Percentiles rank a stretch among this genome's conserved stretches.
phyloP scores from a whole-genome alignment of 2,797 vertebrate genomes.

The Epinephelus malabaricus region DNA sequence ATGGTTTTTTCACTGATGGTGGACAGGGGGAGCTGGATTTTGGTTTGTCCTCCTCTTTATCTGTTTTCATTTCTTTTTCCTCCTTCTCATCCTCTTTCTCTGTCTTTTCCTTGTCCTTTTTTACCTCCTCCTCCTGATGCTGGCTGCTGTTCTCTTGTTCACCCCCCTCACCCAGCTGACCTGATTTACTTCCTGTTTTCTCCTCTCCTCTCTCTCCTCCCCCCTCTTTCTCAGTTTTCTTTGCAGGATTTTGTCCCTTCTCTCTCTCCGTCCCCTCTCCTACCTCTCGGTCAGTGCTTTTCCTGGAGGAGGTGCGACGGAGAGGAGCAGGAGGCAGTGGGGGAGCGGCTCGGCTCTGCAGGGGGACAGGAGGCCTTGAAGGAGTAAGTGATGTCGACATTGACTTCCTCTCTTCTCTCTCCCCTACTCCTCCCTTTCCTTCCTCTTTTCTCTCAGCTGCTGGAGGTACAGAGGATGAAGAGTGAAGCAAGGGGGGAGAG shows the following conservation, averaged over 20 bases:
- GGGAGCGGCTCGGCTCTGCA: conserved; percentile 58
- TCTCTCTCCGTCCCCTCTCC: conserved; percentile 62
- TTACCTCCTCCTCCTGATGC: conserved; percentile 32
- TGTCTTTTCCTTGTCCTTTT: conserved; percentile 9
- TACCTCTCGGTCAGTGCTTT: conserved; percentile 42
- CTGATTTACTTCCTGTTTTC: conserved; percentile 41
- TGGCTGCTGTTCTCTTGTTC: conserved; percentile 29
- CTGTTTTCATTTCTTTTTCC: conserved; percentile 37
- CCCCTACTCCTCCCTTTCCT: conserved; percentile 43
- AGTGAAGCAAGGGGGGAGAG: conserved; percentile 23
- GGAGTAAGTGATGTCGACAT: conserved; percentile 62
- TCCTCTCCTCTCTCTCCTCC: conserved; percentile 41
- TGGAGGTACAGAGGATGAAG: conserved; percentile 54
- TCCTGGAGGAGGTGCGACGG: conserved; percentile 62
- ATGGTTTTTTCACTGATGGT: conserved; percentile 43
- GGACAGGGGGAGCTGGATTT: conserved; percentile 40
- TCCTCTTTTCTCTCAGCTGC: conserved; percentile 65
- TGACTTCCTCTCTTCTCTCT: conserved; percentile 67
- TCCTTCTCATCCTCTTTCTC: conserved; percentile 37
- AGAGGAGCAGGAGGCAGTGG: conserved; percentile 75
- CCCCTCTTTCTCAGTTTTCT: conserved; percentile 44
- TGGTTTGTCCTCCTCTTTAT: conserved; percentile 54
- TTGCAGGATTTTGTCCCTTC: conserved; percentile 63
- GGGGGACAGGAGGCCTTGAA: conserved; percentile 61
- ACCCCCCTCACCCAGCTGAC: conserved; percentile 32